Evolutionary conservation across 2,888 invertebrate genomes (phyloP).

Genomic region (Drosophila picticornis): DNA sequence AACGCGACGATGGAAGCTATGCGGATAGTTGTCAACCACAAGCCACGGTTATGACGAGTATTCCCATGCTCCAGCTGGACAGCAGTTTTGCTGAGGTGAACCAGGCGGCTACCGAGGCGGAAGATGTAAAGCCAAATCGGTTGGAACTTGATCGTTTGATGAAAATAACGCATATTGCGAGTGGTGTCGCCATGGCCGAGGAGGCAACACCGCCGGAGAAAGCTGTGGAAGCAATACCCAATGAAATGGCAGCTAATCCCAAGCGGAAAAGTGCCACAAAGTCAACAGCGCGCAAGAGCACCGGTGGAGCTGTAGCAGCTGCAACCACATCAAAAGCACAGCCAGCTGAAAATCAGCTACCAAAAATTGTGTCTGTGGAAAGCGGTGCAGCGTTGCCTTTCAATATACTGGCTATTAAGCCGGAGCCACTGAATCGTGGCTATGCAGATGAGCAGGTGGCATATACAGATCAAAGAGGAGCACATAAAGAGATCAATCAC

Average conservation of each 20-base stretch:
- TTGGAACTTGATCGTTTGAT: slow-evolving; percentile 80
- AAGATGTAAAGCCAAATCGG: slow-evolving; percentile 82
- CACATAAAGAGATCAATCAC: slow-evolving; percentile 59
- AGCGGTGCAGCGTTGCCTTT: slow-evolving; percentile 59
- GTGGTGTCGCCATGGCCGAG: slow-evolving; percentile 72
- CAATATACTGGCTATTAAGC: slow-evolving; percentile 66
- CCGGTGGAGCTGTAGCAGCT: slow-evolving; percentile 38
- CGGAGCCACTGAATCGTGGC: slow-evolving; percentile 77
- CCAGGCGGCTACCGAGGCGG: slow-evolving; percentile 12
- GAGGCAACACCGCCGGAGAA: slow-evolving; percentile 57
- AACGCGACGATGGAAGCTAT: slow-evolving; percentile 59
- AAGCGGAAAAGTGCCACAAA: slow-evolving; percentile 22
- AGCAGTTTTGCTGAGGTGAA: slow-evolving; percentile 56
- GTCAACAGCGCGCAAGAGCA: slow-evolving; percentile 60
- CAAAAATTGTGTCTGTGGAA: slow-evolving; percentile 70
- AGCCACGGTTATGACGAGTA: slow-evolving; percentile 79
- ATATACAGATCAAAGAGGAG: background rate
- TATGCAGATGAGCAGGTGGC: slow-evolving; percentile 68
- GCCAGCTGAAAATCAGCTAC: slow-evolving; percentile 29
- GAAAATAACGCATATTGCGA: slow-evolving; percentile 78
- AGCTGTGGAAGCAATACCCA: slow-evolving; percentile 40
- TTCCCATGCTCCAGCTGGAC: slow-evolving; percentile 77
- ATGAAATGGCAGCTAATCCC: slow-evolving; percentile 8
- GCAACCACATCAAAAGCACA: background rate
- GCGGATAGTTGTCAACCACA: slow-evolving; percentile 24